A percentile compares a stretch with the other conserved stretches of the same genome.
phyloP scores from a whole-genome alignment of 2,113 vertebrate species.

The Neolamprologus ventralis region DNA sequence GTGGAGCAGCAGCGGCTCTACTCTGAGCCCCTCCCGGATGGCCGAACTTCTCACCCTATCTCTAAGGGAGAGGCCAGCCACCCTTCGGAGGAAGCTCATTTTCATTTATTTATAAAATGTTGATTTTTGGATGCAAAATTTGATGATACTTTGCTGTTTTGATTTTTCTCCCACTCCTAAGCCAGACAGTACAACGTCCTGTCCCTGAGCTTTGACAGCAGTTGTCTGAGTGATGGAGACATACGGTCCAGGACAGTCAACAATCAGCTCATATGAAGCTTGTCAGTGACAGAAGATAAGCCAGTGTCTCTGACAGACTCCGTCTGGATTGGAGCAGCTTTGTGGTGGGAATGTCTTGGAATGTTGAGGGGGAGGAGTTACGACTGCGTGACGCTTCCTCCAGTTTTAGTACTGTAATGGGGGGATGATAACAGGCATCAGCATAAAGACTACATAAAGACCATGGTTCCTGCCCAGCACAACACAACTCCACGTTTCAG shows the following conservation, averaged over 20 bases:
- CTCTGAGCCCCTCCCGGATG: too few species aligned
- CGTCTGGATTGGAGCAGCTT: neutral
- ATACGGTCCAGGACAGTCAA: rapidly evolving
- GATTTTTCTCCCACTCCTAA: neutral
- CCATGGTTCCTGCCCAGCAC: rapidly evolving
- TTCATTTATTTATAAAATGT: neutral
- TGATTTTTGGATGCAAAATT: neutral
- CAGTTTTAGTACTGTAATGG: too few species aligned
- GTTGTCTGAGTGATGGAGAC: neutral
- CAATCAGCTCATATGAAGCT: neutral
- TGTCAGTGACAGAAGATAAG: rapidly evolving
- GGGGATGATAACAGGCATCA: rapidly evolving
- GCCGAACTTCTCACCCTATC: too few species aligned
- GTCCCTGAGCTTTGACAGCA: rapidly evolving
- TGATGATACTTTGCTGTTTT: neutral
- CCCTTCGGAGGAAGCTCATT: neutral
- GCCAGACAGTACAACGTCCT: rapidly evolving
- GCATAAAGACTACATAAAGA: neutral
- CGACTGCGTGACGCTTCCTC: neutral
- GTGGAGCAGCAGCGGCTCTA: too few species aligned
- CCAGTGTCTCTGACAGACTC: neutral
- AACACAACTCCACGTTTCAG: neutral
- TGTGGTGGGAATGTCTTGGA: neutral
- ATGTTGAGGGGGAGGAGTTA: neutral
- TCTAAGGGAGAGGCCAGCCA: too few species aligned